Conservation (phyloP, 2,113 vertebrate species). For the Zapornia atra region DNA sequence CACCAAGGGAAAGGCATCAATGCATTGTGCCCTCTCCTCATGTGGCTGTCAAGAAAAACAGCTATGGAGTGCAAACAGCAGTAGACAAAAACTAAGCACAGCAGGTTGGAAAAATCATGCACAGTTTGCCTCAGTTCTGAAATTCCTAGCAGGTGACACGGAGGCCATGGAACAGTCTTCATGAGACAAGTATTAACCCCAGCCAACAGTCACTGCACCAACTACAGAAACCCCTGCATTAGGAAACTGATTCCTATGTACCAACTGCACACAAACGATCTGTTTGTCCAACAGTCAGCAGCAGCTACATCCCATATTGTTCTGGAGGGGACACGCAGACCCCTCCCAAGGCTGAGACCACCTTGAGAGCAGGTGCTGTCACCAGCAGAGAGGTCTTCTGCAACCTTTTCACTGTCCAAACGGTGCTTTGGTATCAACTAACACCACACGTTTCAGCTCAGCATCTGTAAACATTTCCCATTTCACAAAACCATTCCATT, state of each 20-base stretch:
- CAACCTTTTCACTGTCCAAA: not conserved
- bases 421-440: rapidly evolving
- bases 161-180: not conserved
- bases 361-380: not conserved
- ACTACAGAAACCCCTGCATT: not conserved
- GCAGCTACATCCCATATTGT: not conserved
- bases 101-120: not conserved
- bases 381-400: not conserved
- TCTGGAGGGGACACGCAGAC: not conserved
- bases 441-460: not conserved
- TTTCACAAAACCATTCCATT: not conserved
- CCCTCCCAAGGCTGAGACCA: not conserved
- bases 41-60: too few relatives aligned
- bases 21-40: too few relatives aligned
- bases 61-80: rapidly evolving
- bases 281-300: not conserved
- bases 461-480: not conserved
- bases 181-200: not conserved
- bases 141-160: not conserved
- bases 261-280: rapidly evolving
- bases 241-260: not conserved
- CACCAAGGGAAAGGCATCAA: too few relatives aligned
- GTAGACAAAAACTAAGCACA: rapidly evolving
- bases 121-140: not conserved
- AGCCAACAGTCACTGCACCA: too few relatives aligned